Evolutionary conservation across 2,888 invertebrate genomes (phyloP), one percentile per base, ranked within the genome.

Genomic region (Tiphia femorata): DNA sequence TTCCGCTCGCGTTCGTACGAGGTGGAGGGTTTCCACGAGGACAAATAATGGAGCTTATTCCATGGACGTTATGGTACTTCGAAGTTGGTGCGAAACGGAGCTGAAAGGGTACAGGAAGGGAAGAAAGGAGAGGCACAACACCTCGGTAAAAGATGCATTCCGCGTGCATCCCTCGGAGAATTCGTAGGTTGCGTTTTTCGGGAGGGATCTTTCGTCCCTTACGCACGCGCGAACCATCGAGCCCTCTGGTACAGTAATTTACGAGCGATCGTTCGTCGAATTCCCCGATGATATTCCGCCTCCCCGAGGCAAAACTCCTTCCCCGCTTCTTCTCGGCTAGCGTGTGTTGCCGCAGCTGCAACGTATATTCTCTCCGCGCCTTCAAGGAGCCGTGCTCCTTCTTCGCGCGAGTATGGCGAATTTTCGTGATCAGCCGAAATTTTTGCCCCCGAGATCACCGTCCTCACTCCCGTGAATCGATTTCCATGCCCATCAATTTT

Each of bases 221-320:
- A 42, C 23, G 46, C 40, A 40, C 48, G 43, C 38, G 47, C 49
- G 53, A 49, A 37, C 49, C 33, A 21, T 21, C 27, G 16, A 41
- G 20, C 49, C 50, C 51, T n/a, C 57, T 57, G 64, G 59, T 61
- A 62, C 56, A 61, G 73, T 74, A 71, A 77, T 77, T 77, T 77
- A 77, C 73, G 77, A 73, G 66, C 68, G 73, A 73, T 73, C 75
- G 73, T 76, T 75, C 67, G 72, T 70, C 70, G 72, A 76, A 76
- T 75, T 75, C 67, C 50, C 66, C 64, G 73, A 70, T 67, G 73
- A 73, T 72, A 72, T 72, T 70, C 61, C 67, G 73, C 73, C 76
- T 70, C 56, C 67, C n/a, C 76, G 69, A 73, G 63, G 57, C 51
- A 35, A 30, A 19, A 23, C 37, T 49, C 48, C 49, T 41, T 35